Conservation (phyloP, 2,888 invertebrate genomes). For the Ceriagrion tenellum region DNA sequence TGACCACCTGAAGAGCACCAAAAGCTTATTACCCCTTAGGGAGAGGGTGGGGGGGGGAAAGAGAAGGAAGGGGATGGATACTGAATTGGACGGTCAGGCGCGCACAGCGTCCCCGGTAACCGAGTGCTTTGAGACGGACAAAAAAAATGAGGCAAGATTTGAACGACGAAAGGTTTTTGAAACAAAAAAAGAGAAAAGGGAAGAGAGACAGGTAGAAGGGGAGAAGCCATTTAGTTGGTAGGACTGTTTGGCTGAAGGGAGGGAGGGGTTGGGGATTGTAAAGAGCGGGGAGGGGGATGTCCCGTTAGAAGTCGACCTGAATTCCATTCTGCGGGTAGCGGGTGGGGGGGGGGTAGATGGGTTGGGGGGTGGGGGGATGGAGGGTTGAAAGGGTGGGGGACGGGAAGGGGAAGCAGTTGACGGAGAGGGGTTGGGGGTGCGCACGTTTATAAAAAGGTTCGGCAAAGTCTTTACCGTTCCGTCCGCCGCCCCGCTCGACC, state of each 20-base stretch:
- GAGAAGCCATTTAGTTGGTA: constrained; percentile 29
- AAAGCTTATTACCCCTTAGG: neutral
- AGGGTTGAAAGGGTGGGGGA: neutral
- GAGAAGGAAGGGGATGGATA: neutral
- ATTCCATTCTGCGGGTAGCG: constrained; percentile 19
- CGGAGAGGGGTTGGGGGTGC: too few relatives aligned
- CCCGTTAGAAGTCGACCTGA: constrained; percentile 27
- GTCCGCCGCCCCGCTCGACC: neutral
- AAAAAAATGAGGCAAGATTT: neutral
- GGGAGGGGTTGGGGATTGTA: neutral
- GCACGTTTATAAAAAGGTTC: too few relatives aligned
- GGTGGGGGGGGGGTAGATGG: neutral
- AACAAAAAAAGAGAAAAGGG: neutral
- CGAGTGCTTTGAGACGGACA: neutral
- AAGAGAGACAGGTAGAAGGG: neutral
- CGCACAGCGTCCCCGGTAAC: neutral
- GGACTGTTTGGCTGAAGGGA: neutral
- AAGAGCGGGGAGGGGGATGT: neutral
- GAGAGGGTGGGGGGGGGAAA: too few relatives aligned
- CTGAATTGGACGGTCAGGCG: neutral
- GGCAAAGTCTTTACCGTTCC: neutral
- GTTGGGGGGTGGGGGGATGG: neutral
- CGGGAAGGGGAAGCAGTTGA: neutral
- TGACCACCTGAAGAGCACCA: neutral
- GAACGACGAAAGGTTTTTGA: neutral